These are phyloP conservation scores for Pituophis catenifer DNA, from an alignment of 2,113 vertebrate genomes.

Conservation along the genomic window DNA sequence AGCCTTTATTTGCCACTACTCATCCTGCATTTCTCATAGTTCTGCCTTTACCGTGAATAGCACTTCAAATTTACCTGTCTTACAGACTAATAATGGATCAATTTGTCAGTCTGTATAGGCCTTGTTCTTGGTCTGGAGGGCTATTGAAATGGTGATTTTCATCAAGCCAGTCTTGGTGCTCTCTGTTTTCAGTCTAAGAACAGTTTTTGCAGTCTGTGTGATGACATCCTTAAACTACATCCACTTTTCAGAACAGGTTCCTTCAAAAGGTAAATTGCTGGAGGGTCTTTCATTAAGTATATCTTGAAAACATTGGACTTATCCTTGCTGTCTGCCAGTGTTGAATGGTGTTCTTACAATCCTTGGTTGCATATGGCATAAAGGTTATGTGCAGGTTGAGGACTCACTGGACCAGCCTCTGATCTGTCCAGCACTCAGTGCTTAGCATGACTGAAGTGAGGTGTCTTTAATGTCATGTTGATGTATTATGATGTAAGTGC, in stretches of 20 bases:
- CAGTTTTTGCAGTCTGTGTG: no score
- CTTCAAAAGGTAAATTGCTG: background rate
- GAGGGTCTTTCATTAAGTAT: background rate
- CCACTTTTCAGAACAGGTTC: background rate
- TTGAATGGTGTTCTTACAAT: background rate
- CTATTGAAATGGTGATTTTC: background rate
- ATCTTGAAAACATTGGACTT: background rate
- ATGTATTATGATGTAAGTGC: background rate
- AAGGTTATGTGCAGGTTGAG: background rate
- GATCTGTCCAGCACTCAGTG: background rate
- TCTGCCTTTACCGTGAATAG: background rate
- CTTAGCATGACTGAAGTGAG: background rate
- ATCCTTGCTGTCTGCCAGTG: background rate
- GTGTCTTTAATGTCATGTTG: background rate
- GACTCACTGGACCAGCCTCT: background rate
- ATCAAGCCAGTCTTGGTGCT: no score
- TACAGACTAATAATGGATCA: background rate
- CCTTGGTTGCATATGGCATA: background rate
- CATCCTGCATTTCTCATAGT: background rate
- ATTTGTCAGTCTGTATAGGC: background rate
- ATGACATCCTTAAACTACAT: no score
- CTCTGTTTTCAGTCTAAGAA: no score
- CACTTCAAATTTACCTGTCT: background rate
- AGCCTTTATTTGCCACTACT: background rate
- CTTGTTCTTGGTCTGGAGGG: background rate